Base-by-base conservation (phyloP, 2,888 invertebrate genomes). In the Pandemis heparana region DNA sequence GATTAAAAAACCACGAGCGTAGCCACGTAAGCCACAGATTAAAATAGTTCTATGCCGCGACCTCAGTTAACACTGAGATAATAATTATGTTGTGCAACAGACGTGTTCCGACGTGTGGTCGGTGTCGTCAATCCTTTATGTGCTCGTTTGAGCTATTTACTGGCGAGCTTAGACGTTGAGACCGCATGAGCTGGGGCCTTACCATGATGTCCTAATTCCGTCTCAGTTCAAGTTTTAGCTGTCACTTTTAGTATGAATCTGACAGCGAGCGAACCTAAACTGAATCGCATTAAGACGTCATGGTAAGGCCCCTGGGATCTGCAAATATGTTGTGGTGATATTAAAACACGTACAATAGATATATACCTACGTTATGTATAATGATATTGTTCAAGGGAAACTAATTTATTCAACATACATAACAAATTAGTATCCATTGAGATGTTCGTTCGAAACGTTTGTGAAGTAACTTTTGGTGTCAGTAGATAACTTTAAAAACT, bases 31-130 rank as follows among this genome's bases (percentile, higher is more conserved):
- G 56, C 68, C 38, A 60, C 32, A 23, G 38, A 32, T 41, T 12
- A 66, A 56, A 68, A 68, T 38, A 46, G 43, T 59, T 67, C 59
- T 68, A 60, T 32, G 46, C 59, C 23, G 3, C 43, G n/a, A 10
- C 53, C 48, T 48, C 14, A 61, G 46, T 69, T 69, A 69, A 48
- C 69, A n/a, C 16, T 14, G 8, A 69, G 61, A 46, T 60, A 39
- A 69, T 69, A 69, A 69, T 69, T 60, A 61, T 9, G 48, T 69
- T 48, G 68, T 32, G 61, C 18, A 69, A 69, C 56, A 43, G 43
- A 12, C 61, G 69, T 61, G 61, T 61, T 69, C 69, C 69, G 69
- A 69, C 69, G 51, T 69, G 61, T 61, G 69, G 61, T 61, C 48
- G n/a, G 61, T 69, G 61, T 60, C 46, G 59, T 60, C 61, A 61